Evolutionary conservation across 2,888 invertebrate species (phyloP).

Genomic region (Mythimna ferrago): DNA sequence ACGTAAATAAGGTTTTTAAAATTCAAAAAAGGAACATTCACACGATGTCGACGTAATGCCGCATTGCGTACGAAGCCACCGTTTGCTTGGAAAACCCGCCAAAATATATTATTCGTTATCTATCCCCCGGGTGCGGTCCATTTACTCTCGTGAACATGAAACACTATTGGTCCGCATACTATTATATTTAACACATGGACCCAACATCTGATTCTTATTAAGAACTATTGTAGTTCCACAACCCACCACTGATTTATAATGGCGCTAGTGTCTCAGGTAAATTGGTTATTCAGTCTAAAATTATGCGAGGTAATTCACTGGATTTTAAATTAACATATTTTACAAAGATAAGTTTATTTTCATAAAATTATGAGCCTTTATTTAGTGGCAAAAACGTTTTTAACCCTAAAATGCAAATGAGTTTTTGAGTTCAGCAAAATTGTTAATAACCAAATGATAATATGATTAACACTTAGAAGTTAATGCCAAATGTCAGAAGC

Average conservation of each 20-base stretch:
- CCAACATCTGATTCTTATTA: slow-evolving; percentile 50
- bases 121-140: slow-evolving; percentile 78
- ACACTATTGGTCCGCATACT: slow-evolving; percentile 77
- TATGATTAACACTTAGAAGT: slow-evolving; percentile 32
- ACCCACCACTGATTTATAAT: slow-evolving; percentile 37
- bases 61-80: slow-evolving; percentile 67
- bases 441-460: slow-evolving; percentile 27
- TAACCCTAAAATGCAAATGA: slow-evolving; percentile 24
- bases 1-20: slow-evolving; percentile 61
- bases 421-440: slow-evolving; percentile 17
- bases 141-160: slow-evolving; percentile 70
- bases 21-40: slow-evolving; percentile 66
- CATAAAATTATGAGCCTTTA: slow-evolving; percentile 19
- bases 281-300: slow-evolving; percentile 15
- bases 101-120: slow-evolving; percentile 87
- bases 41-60: slow-evolving; percentile 60
- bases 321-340: slow-evolving; percentile 29
- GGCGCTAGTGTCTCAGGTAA: slow-evolving; percentile 34
- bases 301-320: slow-evolving; percentile 9
- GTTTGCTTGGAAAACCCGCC: slow-evolving; percentile 79
- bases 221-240: slow-evolving; percentile 39
- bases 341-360: slow-evolving; percentile 26
- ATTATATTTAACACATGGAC: slow-evolving; percentile 66
- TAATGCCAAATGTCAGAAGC: slow-evolving; percentile 37
- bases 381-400: slow-evolving; percentile 4